Percentiles rank a stretch among this genome's conserved stretches.
phyloP scores from a whole-genome alignment of 2,888 invertebrate species.

The Ypsolopha scabrella region DNA sequence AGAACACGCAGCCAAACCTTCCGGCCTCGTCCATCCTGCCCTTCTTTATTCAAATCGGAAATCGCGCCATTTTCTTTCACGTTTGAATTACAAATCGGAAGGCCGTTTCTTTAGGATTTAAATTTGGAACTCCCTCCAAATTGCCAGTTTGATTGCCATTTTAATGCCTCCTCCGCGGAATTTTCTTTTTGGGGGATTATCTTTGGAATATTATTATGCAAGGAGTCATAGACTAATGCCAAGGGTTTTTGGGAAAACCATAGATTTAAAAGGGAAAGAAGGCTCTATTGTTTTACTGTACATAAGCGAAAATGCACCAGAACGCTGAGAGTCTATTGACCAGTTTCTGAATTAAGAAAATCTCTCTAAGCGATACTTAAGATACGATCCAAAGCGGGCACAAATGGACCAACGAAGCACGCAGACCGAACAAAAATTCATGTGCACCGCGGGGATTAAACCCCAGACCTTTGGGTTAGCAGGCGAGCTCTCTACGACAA shows the following conservation, averaged over 20 bases:
- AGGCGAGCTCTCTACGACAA: too few species aligned
- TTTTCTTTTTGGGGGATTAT: conserved; percentile 42
- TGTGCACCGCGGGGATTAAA: too few species aligned
- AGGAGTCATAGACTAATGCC: not conserved
- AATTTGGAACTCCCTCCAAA: conserved; percentile 46
- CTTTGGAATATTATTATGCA: conserved; percentile 9
- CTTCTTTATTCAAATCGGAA: conserved; percentile 52
- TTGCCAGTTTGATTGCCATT: conserved; percentile 63
- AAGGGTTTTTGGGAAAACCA: not conserved
- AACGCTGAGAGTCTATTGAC: too few species aligned
- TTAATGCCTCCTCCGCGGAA: conserved; percentile 49
- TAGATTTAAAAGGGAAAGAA: conserved; percentile 14
- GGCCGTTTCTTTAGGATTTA: conserved; percentile 53
- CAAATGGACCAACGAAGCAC: too few species aligned
- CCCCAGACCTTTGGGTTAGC: too few species aligned
- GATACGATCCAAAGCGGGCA: too few species aligned
- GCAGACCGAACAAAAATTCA: too few species aligned
- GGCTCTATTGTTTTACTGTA: too few species aligned
- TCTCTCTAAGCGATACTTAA: too few species aligned
- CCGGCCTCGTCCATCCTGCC: not conserved
- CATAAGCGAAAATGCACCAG: too few species aligned
- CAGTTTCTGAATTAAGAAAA: too few species aligned
- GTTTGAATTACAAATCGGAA: conserved; percentile 66
- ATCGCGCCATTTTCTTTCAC: conserved; percentile 51
- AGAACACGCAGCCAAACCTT: not conserved